phyloP scores from a whole-genome alignment of 1,140 invertebrate genomes.

The Maconellicoccus hirsutus region DNA sequence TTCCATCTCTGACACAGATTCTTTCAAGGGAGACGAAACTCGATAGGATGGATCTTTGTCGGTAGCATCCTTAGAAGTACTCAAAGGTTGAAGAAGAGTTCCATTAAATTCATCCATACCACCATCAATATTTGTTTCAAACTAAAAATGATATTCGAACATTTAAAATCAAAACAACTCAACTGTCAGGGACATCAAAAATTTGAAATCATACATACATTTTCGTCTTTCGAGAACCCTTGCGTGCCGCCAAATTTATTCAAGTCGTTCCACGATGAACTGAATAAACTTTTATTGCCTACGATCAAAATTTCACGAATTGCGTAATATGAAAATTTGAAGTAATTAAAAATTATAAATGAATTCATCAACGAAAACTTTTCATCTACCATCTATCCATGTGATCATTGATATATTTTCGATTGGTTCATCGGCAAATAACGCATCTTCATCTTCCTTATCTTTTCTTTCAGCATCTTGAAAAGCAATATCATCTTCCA shows the following conservation, averaged over 20 bases:
- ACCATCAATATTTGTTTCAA: neutral
- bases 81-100: neutral
- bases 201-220: neutral
- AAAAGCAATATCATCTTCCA: neutral
- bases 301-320: neutral
- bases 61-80: neutral
- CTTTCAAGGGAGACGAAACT: neutral
- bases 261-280: neutral
- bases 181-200: neutral
- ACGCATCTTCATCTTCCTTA: neutral
- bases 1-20: slow-evolving; percentile 1
- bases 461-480: neutral
- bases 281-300: neutral
- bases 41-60: neutral
- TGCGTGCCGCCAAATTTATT: neutral
- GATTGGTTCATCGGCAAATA: neutral
- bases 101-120: neutral
- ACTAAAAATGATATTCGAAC: neutral
- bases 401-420: neutral
- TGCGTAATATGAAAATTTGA: too few relatives aligned
- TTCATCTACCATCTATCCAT: neutral
- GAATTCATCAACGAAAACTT: neutral
- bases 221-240: neutral
- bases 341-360: neutral
- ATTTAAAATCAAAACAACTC: too few relatives aligned